Conservation (phyloP, 2,797 vertebrate genomes). For the Danio tinwini region DNA sequence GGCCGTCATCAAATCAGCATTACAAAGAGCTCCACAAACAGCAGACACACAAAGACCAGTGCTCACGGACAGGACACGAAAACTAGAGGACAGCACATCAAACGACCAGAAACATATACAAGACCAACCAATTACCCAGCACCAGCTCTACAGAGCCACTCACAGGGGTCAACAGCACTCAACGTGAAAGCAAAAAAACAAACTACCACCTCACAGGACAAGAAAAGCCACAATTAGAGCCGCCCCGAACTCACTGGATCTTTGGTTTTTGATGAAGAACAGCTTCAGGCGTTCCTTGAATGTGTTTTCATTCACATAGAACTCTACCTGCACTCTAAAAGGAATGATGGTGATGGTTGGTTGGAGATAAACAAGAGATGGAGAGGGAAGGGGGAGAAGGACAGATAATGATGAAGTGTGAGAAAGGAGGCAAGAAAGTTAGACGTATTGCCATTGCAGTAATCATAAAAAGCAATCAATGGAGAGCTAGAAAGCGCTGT, state of each 20-base stretch:
- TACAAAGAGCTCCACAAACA: slow-evolving; percentile 33
- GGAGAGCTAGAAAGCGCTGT: slow-evolving; percentile 60
- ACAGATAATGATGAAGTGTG: slow-evolving; percentile 30
- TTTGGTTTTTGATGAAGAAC: slow-evolving; percentile 92
- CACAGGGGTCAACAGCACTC: slow-evolving; percentile 43
- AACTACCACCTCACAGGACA: slow-evolving; percentile 30
- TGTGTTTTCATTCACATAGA: slow-evolving; percentile 88
- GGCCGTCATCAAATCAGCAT: slow-evolving; percentile 1
- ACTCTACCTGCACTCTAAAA: slow-evolving; percentile 85
- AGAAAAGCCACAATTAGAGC: slow-evolving; percentile 33
- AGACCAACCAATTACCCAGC: slow-evolving; percentile 47
- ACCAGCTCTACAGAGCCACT: slow-evolving; percentile 38
- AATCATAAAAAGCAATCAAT: slow-evolving; percentile 64
- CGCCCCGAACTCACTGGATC: slow-evolving; percentile 82
- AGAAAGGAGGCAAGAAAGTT: slow-evolving; percentile 50
- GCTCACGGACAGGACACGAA: slow-evolving; percentile 35
- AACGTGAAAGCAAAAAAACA: slow-evolving; percentile 24
- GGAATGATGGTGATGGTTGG: slow-evolving; percentile 51
- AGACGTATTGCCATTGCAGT: slow-evolving; percentile 62
- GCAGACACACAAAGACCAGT: slow-evolving; percentile 49
- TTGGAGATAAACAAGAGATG: slow-evolving; percentile 48
- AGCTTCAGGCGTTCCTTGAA: slow-evolving; percentile 89
- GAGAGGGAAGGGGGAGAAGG: slow-evolving; percentile 36
- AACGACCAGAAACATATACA: slow-evolving; percentile 42
- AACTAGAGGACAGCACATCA: slow-evolving; percentile 41